Evolutionary conservation across 2,797 vertebrate species (phyloP).

Genomic region (Numenius phaeopus): DNA sequence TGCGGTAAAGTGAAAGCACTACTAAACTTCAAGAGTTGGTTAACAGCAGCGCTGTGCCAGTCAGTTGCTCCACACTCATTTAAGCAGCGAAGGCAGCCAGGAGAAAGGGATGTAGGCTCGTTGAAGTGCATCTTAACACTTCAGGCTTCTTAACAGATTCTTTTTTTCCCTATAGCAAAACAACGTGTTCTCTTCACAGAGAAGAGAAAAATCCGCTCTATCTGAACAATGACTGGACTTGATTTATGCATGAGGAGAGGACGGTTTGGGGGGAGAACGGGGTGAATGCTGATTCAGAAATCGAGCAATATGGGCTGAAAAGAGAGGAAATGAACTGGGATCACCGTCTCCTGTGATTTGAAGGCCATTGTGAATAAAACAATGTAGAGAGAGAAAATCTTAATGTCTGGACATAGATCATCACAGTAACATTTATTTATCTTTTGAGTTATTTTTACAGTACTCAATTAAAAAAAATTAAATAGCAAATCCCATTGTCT

Average conservation of each 20-base stretch:
- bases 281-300: conserved; percentile 67
- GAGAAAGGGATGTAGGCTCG: neutral
- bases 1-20: conserved; percentile 17
- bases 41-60: neutral
- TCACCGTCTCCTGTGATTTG: conserved; percentile 74
- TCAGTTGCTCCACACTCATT: neutral
- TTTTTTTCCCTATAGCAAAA: conserved; percentile 84
- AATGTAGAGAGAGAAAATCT: conserved; percentile 75
- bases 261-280: neutral
- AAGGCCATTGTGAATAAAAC: conserved; percentile 80
- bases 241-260: conserved; percentile 66
- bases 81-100: neutral
- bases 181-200: conserved; percentile 93
- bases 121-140: conserved; percentile 21
- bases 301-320: conserved; percentile 60
- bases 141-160: conserved; percentile 22
- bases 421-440: conserved; percentile 78
- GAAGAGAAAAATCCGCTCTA: conserved; percentile 93
- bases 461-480: conserved; percentile 79
- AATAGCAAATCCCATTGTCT: conserved; percentile 78
- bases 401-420: conserved; percentile 75
- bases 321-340: conserved; percentile 72
- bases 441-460: conserved; percentile 80
- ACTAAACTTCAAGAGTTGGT: neutral
- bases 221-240: conserved; percentile 80